phyloP scores from a whole-genome alignment of 2,797 vertebrate species.

The Percopsis omiscomaycus region DNA sequence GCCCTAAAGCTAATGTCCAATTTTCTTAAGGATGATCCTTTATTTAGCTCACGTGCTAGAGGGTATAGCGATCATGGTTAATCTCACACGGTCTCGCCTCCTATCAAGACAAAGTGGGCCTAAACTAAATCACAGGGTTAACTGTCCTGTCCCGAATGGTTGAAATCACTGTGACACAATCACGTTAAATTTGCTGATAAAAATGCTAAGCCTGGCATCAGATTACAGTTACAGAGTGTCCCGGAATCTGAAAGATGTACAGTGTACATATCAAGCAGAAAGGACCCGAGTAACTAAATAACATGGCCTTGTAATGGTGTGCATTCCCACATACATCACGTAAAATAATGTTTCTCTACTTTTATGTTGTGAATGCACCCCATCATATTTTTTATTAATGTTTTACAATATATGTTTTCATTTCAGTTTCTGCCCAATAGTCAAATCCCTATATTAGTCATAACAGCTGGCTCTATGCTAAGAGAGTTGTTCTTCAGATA shows the following conservation, averaged over 20 bases:
- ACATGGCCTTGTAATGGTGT: no score
- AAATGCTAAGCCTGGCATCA: conserved; percentile 3
- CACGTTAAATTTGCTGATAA: conserved; percentile 30
- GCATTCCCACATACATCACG: conserved; percentile 33
- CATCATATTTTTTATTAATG: conserved; percentile 7
- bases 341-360: conserved; percentile 41
- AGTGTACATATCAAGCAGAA: conserved; percentile 3
- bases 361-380: conserved; percentile 15
- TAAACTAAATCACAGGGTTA: conserved; percentile 27
- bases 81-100: conserved; percentile 40
- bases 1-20: conserved; percentile 48
- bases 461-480: conserved; percentile 35
- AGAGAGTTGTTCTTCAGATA: conserved; percentile 52
- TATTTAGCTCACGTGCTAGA: conserved; percentile 66
- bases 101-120: conserved; percentile 37
- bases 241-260: conserved; percentile 12
- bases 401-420: conserved; percentile 15
- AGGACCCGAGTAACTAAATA: background rate
- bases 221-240: conserved; percentile 20
- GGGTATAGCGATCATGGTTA: conserved; percentile 53
- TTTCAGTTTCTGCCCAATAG: conserved; percentile 19
- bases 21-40: conserved; percentile 61
- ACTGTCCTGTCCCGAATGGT: conserved; percentile 6
- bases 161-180: conserved; percentile 8
- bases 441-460: conserved; percentile 26